Conservation (phyloP, 1,140 invertebrate genomes). For the Proctacanthus coquilletti region DNA sequence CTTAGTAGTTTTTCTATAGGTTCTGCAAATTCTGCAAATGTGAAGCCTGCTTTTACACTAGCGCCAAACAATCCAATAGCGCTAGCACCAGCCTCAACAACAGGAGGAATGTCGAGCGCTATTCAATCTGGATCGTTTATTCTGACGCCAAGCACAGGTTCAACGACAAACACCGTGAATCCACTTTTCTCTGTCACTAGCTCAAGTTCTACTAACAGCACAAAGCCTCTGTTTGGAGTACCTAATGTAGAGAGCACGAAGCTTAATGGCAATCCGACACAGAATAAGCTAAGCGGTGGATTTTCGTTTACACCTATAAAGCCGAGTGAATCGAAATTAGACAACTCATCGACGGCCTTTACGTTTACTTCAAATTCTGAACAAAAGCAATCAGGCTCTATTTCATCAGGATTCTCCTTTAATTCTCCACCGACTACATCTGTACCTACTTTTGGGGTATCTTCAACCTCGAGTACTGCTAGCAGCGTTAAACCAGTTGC, state of each 20-base stretch:
- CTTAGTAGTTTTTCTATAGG: not conserved
- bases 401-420: too few relatives aligned
- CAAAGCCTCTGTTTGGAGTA: not conserved
- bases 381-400: too few relatives aligned
- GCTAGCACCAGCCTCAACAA: not conserved
- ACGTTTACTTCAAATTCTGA: too few relatives aligned
- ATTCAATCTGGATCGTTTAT: not conserved
- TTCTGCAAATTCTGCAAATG: not conserved
- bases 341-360: too few relatives aligned
- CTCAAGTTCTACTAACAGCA: not conserved
- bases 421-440: not conserved
- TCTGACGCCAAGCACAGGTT: not conserved
- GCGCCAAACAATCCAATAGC: not conserved
- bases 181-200: too few relatives aligned
- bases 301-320: too few relatives aligned
- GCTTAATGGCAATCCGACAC: not conserved
- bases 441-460: not conserved
- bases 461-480: not conserved
- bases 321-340: too few relatives aligned
- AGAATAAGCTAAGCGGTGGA: too few relatives aligned
- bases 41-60: not conserved
- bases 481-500: not conserved
- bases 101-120: not conserved
- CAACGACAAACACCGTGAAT: not conserved
- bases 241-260: not conserved